Evolutionary conservation across 2,797 vertebrate genomes (phyloP).

Genomic region (Amphiprion clarkii): DNA sequence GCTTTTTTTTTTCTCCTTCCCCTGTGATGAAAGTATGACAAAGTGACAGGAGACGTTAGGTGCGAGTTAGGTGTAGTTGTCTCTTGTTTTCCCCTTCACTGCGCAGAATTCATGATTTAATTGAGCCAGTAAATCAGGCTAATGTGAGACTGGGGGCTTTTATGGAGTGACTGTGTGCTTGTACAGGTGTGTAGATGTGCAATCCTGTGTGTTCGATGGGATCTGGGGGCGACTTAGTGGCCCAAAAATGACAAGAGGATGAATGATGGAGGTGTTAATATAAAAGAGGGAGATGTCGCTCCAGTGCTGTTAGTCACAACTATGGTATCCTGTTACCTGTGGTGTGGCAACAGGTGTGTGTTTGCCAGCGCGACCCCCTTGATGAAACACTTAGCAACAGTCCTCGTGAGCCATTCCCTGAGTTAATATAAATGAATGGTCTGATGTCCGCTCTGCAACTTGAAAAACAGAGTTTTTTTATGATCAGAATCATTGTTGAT

Average conservation of each 20-base stretch:
- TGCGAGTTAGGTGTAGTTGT: slow-evolving; percentile 54
- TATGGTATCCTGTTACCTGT: slow-evolving; percentile 31
- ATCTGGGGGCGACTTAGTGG: slow-evolving; percentile 21
- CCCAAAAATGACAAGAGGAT: slow-evolving; percentile 55
- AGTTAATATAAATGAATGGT: not conserved
- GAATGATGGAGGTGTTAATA: slow-evolving; percentile 59
- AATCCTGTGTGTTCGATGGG: not conserved
- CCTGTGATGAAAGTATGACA: slow-evolving; percentile 65
- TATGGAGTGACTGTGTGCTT: slow-evolving; percentile 48
- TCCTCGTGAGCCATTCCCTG: slow-evolving; percentile 7
- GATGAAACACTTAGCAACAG: not conserved
- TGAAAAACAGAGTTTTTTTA: not conserved
- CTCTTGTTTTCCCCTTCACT: slow-evolving; percentile 69
- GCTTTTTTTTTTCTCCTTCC: not conserved
- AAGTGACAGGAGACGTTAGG: slow-evolving; percentile 59
- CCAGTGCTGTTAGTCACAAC: slow-evolving; percentile 35
- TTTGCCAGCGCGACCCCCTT: slow-evolving; percentile 8
- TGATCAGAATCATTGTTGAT: slow-evolving; percentile 7
- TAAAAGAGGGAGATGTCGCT: slow-evolving; percentile 24
- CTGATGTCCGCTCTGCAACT: not conserved
- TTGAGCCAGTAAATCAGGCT: slow-evolving; percentile 74
- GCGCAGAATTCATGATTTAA: slow-evolving; percentile 63
- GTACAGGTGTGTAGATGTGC: slow-evolving; percentile 45
- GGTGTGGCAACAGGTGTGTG: slow-evolving; percentile 50
- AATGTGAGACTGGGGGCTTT: slow-evolving; percentile 57